Percentiles rank a stretch among this genome's conserved stretches.
Conservation (phyloP, 2,888 invertebrate genomes). For the Agonopterix alstromeriana region DNA sequence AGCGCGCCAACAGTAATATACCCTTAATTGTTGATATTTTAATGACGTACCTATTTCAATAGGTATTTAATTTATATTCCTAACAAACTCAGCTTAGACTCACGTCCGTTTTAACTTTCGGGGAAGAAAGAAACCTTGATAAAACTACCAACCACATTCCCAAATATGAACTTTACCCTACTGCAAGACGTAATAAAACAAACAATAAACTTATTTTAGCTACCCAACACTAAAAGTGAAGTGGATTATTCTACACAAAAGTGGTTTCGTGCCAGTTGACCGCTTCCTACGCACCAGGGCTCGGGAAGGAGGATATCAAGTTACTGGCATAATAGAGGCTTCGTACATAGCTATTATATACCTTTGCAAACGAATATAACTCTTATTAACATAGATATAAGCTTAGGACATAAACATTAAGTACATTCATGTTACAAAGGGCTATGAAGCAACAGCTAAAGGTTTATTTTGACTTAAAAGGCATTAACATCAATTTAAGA, state of each 20-base stretch:
- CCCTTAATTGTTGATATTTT: no score
- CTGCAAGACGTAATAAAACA: not conserved
- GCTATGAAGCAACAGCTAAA: not conserved
- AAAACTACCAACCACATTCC: no score
- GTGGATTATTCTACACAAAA: not conserved
- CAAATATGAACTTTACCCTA: no score
- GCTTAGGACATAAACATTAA: not conserved
- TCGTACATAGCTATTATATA: not conserved
- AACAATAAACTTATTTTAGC: not conserved
- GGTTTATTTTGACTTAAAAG: not conserved
- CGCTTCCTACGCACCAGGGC: constrained; percentile 55
- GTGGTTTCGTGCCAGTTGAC: constrained; percentile 47
- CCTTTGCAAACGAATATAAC: no score
- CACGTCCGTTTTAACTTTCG: no score
- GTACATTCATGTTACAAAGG: not conserved
- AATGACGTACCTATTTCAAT: no score
- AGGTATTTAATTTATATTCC: no score
- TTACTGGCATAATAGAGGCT: constrained; percentile 41
- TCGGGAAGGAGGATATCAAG: constrained; percentile 27
- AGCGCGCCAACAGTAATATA: no score
- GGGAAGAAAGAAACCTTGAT: no score
- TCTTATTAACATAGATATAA: no score
- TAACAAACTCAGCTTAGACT: no score
- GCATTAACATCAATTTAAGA: not conserved
- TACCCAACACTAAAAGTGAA: no score